Percentiles rank a stretch among this genome's conserved stretches.
Evolutionary conservation across 2,113 vertebrate genomes (phyloP).

Genomic region (Caretta caretta): DNA sequence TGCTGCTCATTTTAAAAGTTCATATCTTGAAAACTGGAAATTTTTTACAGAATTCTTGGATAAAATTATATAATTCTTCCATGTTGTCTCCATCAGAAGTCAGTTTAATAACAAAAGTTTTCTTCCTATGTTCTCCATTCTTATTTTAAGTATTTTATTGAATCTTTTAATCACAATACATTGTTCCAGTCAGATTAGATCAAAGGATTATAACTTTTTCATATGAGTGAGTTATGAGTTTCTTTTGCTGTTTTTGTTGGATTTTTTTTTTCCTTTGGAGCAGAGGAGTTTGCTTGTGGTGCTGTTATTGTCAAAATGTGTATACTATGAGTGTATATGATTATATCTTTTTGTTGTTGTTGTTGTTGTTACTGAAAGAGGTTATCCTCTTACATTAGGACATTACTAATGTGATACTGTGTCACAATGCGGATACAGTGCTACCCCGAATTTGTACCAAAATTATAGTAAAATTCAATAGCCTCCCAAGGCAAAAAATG

Average conservation of each 20-base stretch:
- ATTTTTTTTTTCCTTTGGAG: background rate
- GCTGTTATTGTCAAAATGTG: background rate
- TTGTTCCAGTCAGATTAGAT: fast-evolving
- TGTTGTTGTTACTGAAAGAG: background rate
- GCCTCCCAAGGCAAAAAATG: background rate
- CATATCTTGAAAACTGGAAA: background rate
- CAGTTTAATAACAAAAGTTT: background rate
- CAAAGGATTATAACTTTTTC: fast-evolving
- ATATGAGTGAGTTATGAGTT: fast-evolving
- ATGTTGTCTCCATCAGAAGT: background rate
- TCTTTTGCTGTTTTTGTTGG: too few species aligned
- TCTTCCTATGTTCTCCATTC: background rate
- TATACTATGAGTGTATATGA: background rate
- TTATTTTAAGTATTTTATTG: fast-evolving
- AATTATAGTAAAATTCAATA: background rate
- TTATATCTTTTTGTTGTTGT: background rate
- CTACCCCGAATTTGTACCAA: background rate
- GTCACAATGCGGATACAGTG: background rate
- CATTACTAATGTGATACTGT: background rate
- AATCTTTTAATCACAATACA: fast-evolving
- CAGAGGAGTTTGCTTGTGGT: background rate
- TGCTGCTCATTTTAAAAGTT: background rate
- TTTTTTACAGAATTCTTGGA: background rate
- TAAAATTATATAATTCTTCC: background rate
- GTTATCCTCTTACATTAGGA: background rate